Conservation (phyloP, 2,888 invertebrate genomes). For the Aleiodes leptofemur region DNA sequence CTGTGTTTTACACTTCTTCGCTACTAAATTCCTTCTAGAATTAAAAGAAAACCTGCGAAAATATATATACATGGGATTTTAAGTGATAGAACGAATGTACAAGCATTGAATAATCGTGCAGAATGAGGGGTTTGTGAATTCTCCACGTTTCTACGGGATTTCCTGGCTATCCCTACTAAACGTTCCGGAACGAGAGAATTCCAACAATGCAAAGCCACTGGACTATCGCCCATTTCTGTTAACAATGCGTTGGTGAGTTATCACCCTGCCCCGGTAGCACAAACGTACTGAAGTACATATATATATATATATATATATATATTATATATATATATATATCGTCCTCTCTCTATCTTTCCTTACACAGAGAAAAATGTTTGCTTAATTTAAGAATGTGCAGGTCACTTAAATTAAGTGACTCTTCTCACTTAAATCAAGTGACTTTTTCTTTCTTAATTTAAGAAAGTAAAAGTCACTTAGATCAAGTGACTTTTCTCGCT, state of each 20-base stretch:
- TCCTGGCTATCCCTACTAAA: slow-evolving; percentile 51
- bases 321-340: background rate
- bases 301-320: too few relatives aligned
- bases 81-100: background rate
- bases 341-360: background rate
- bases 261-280: slow-evolving; percentile 50
- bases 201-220: slow-evolving; percentile 54
- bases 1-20: background rate
- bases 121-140: slow-evolving; percentile 38
- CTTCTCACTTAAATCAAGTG: too few relatives aligned
- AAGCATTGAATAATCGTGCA: slow-evolving; percentile 50
- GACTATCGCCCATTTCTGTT: slow-evolving; percentile 57
- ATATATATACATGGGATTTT: background rate
- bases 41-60: background rate
- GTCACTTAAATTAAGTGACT: too few relatives aligned
- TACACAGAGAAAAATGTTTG: too few relatives aligned
- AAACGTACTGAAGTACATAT: background rate
- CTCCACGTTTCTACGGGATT: slow-evolving; percentile 54
- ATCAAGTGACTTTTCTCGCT: too few relatives aligned
- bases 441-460: too few relatives aligned
- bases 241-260: slow-evolving; percentile 58
- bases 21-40: too few relatives aligned
- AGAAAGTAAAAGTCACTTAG: too few relatives aligned
- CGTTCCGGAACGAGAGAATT: slow-evolving; percentile 53
- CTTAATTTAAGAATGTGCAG: too few relatives aligned